Conservation (phyloP, 1,140 invertebrate species). For the Ips nitidus region DNA sequence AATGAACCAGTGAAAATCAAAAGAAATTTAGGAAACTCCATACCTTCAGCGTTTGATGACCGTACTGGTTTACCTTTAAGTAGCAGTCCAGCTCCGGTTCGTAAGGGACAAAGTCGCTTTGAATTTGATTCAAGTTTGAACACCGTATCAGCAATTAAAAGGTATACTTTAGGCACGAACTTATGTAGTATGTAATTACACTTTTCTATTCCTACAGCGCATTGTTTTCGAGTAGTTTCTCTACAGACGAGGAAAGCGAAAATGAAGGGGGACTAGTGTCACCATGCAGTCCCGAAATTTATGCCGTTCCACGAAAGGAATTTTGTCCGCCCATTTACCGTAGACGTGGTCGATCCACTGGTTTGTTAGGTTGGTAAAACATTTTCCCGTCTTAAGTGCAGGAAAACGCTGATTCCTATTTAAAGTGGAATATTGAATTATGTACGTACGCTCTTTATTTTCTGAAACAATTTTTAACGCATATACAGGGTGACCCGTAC, state of each 20-base stretch:
- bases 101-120: constrained; percentile 75
- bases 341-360: constrained; percentile 44
- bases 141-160: constrained; percentile 79
- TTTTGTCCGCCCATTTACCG: constrained; percentile 39
- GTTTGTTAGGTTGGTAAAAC: constrained; percentile 50
- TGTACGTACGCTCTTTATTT: too few species aligned
- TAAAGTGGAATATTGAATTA: too few species aligned
- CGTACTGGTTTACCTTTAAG: constrained; percentile 82
- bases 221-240: constrained; percentile 48
- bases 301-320: constrained; percentile 36
- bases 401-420: constrained; percentile 18
- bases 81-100: constrained; percentile 81
- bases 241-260: constrained; percentile 53
- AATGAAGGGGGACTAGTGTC: constrained; percentile 52
- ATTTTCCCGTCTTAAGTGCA: neutral
- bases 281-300: constrained; percentile 50
- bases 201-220: constrained; percentile 43
- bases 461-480: too few species aligned
- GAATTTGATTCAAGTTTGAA: constrained; percentile 84
- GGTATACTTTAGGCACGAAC: constrained; percentile 55
- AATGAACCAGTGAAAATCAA: constrained; percentile 39
- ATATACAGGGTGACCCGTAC: too few species aligned
- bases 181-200: neutral
- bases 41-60: constrained; percentile 83
- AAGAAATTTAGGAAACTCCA: constrained; percentile 75